Evolutionary conservation across 2,797 vertebrate genomes (phyloP), one percentile per base, ranked within the genome.

Genomic region (Crossoptilon crossoptilon): DNA sequence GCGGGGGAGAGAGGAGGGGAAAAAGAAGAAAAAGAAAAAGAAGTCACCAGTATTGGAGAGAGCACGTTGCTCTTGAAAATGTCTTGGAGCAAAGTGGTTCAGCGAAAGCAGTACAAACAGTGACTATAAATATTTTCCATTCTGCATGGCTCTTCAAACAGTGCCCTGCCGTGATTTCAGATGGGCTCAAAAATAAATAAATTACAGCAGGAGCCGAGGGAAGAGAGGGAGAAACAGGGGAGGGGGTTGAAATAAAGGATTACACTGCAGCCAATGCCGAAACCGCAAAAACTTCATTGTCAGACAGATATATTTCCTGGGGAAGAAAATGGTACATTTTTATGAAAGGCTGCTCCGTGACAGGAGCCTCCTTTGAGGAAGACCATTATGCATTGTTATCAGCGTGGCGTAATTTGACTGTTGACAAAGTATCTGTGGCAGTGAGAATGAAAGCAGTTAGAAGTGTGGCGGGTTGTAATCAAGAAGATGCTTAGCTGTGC

Each of bases 401-500:
- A 96, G 98, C 97, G 79, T 97, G 97, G 97, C 95, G 95, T 98
- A 97, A 98, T 98, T 98, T 98, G 98, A 97, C 98, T 97, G 98
- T 98, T 97, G 97, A 98, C 97, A 98, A 98, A 98, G 97, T 98
- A 98, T 97, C 97, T 93, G 97, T 98, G 97, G 97, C 98, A 98
- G 97, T 95, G 97, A 97, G 98, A 98, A 98, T 97, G 98, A 97
- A 97, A 97, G 96, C 97, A 97, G 97, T 98, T 98, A 97, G 97
- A 96, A 97, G 97, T 97, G 97, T 97, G 97, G 97, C 97, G 98
- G 98, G 97, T 97, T 97, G 98, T 98, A 98, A 98, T 98, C 98
- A 98, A 98, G 97, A 98, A 98, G 97, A 98, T 98, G 98, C 98
- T 98, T 98, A 98, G 98, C 98, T 96, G 98, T 98, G 98, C 98